These are phyloP conservation scores for Neodiprion fabricii DNA, from an alignment of 1,140 invertebrate species.

Conservation along the genomic window DNA sequence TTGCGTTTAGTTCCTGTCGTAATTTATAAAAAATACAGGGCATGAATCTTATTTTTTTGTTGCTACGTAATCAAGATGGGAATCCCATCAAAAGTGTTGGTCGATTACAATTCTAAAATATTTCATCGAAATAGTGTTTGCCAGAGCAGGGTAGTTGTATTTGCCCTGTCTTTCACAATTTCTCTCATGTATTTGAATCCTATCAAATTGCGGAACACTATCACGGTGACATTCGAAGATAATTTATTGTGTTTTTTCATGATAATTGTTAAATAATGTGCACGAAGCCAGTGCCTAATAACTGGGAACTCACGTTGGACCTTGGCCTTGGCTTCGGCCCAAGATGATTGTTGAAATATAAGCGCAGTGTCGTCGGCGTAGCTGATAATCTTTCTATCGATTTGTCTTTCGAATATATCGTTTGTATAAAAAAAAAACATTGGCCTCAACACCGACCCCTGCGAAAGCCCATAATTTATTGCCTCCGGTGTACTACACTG, in stretches of 20 bases:
- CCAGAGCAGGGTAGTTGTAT: background rate
- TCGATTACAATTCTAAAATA: constrained; percentile 22
- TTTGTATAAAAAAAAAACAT: constrained; percentile 31
- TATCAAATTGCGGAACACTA: constrained; percentile 7
- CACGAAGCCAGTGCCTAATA: constrained; percentile 14
- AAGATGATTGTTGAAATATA: background rate
- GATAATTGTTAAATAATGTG: constrained; percentile 19
- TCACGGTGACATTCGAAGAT: constrained; percentile 9
- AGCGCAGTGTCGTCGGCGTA: background rate
- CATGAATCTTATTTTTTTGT: constrained; percentile 13
- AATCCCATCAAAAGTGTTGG: constrained; percentile 10
- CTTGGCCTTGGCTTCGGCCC: constrained; percentile 11
- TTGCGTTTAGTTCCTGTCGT: background rate
- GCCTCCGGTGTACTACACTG: constrained; percentile 9
- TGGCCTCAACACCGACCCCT: constrained; percentile 29
- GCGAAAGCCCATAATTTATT: constrained; percentile 25
- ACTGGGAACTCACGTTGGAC: constrained; percentile 5
- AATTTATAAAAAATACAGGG: constrained; percentile 16
- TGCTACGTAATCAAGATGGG: background rate
- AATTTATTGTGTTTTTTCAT: constrained; percentile 11
- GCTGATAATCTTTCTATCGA: background rate
- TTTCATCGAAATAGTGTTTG: background rate
- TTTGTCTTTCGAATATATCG: constrained; percentile 12
- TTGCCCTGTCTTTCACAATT: background rate
- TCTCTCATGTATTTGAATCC: background rate